Percentiles rank a stretch among this genome's conserved stretches.
Conservation (phyloP, 2,888 invertebrate genomes). For the Boloria selene region DNA sequence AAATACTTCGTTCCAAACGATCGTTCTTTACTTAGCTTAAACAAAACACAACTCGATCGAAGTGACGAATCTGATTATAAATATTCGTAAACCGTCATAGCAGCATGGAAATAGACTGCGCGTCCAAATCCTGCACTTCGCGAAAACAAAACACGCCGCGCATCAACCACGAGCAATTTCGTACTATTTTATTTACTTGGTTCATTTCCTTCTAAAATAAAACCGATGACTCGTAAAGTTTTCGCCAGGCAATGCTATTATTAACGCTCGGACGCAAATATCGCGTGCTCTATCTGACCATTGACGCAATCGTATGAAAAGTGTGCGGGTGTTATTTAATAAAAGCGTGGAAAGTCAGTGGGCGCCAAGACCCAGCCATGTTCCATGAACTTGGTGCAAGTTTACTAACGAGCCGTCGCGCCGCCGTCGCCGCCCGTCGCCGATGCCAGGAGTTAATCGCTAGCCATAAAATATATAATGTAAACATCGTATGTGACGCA, state of each 20-base stretch:
- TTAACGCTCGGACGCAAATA: constrained; percentile 75
- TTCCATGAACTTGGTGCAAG: constrained; percentile 69
- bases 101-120: constrained; percentile 60
- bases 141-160: constrained; percentile 65
- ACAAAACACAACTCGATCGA: constrained; percentile 65
- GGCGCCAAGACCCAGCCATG: constrained; percentile 57
- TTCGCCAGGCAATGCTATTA: constrained; percentile 75
- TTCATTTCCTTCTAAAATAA: constrained; percentile 72
- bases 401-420: constrained; percentile 43
- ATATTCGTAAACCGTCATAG: constrained; percentile 63
- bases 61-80: constrained; percentile 75
- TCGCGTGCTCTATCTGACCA: constrained; percentile 68
- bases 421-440: constrained; percentile 37
- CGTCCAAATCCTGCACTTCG: constrained; percentile 53
- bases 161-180: constrained; percentile 60
- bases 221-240: constrained; percentile 72
- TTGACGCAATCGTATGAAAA: constrained; percentile 79
- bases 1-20: constrained; percentile 67
- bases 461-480: constrained; percentile 39
- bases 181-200: constrained; percentile 76
- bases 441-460: constrained; percentile 39
- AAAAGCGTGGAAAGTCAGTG: constrained; percentile 66
- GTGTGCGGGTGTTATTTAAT: constrained; percentile 75
- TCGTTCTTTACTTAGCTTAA: constrained; percentile 68
- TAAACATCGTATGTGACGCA: constrained; percentile 37